A percentile compares a stretch with the other conserved stretches of the same genome.
phyloP scores from a whole-genome alignment of 2,113 vertebrate species.

The Chinchilla lanigera region DNA sequence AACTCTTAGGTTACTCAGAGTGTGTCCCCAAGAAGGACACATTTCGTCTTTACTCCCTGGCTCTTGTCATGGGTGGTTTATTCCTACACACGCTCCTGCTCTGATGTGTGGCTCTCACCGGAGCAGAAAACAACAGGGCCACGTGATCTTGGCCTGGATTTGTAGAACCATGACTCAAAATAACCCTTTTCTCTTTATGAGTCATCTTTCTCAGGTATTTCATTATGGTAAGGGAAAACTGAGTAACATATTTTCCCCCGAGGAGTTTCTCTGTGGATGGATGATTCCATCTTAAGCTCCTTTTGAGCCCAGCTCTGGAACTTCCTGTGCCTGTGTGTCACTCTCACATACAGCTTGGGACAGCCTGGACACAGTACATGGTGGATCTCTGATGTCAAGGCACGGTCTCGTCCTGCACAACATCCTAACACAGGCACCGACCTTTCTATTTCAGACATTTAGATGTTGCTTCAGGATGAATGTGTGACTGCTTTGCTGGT shows the following conservation, averaged over 20 bases:
- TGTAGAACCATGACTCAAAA: background rate
- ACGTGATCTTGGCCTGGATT: background rate
- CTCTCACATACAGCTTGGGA: background rate
- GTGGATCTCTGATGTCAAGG: background rate
- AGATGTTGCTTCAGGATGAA: conserved; percentile 7
- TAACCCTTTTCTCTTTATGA: background rate
- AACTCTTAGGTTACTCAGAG: background rate
- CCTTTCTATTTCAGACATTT: conserved; percentile 42
- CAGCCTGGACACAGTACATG: background rate
- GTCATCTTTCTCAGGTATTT: background rate
- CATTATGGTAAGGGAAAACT: background rate
- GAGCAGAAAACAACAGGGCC: background rate
- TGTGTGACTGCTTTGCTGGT: background rate
- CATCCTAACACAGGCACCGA: background rate
- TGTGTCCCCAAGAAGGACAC: no score
- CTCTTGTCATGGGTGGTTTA: background rate
- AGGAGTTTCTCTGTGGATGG: background rate
- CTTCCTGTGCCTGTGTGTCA: background rate
- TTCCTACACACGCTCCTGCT: no score
- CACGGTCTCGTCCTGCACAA: background rate
- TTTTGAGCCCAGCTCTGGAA: background rate
- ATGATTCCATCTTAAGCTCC: background rate
- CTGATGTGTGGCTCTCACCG: background rate
- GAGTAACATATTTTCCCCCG: background rate
- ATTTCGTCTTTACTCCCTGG: background rate